These are phyloP conservation scores for Epinephelus moara DNA, from an alignment of 2,113 vertebrate genomes.

Conservation along the genomic window DNA sequence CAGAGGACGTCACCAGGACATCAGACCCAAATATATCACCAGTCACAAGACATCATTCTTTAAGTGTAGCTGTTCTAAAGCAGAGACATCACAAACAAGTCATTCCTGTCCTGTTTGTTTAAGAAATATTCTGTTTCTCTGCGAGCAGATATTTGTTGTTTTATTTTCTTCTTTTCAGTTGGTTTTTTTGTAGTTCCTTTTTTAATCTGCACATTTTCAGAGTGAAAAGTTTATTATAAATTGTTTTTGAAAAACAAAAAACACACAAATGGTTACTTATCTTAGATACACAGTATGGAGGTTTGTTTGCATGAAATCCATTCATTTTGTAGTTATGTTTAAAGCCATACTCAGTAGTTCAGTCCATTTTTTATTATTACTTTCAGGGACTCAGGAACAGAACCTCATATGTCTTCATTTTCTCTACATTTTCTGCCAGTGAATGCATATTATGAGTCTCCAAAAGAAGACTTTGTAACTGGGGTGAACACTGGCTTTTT, in stretches of 20 bases:
- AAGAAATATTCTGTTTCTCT: background rate
- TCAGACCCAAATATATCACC: conserved; percentile 22
- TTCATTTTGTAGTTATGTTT: background rate
- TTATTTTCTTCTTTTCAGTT: background rate
- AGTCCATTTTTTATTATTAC: background rate
- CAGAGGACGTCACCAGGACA: background rate
- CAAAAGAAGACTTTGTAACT: background rate
- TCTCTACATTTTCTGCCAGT: background rate
- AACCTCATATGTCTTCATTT: background rate
- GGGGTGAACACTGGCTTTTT: background rate
- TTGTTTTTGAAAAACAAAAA: background rate
- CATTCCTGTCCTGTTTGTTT: background rate
- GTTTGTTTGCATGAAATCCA: background rate
- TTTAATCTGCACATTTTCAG: background rate
- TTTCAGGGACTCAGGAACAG: background rate
- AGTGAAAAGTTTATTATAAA: background rate
- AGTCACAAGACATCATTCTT: background rate
- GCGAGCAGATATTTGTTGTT: background rate
- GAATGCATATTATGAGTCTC: background rate
- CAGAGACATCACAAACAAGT: background rate
- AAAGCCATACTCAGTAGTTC: background rate
- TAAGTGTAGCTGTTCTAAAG: background rate
- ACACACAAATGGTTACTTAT: background rate
- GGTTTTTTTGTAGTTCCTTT: background rate
- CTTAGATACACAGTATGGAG: background rate